These are phyloP conservation scores for Azemiops feae DNA, from an alignment of 2,113 vertebrate genomes.

Conservation along the genomic window DNA sequence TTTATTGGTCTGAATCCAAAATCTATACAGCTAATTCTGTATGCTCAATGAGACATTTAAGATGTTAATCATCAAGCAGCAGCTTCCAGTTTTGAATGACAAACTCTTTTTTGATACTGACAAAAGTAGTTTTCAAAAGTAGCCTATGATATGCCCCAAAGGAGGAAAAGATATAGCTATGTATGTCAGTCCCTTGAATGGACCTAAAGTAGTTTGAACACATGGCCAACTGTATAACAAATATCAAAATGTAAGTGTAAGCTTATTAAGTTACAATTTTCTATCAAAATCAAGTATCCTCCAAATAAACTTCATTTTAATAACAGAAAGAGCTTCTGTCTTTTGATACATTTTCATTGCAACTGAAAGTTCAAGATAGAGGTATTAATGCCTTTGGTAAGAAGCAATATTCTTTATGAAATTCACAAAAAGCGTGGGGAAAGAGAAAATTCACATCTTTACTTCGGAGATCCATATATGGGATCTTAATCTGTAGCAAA, in stretches of 20 bases:
- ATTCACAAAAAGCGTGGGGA: conserved; percentile 30
- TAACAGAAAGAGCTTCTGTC: not conserved
- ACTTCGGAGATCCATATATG: not conserved
- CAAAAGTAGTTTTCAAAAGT: not conserved
- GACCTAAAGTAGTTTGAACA: not conserved
- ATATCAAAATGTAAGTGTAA: not conserved
- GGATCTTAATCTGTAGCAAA: not conserved
- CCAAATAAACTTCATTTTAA: not conserved
- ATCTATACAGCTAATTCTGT: not conserved
- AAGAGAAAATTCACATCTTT: not conserved
- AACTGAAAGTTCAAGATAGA: not conserved
- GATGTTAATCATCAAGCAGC: not conserved
- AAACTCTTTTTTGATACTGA: not conserved
- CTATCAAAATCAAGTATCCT: not conserved
- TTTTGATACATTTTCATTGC: not conserved
- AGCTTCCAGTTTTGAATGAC: not conserved
- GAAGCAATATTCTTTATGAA: conserved; percentile 1
- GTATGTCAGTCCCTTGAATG: not conserved
- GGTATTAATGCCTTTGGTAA: not conserved
- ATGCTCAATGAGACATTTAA: not conserved
- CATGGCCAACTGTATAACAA: not conserved
- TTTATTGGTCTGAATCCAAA: not conserved
- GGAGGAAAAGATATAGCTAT: not conserved
- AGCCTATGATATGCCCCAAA: not conserved
- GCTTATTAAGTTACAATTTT: not conserved